Percentiles rank a stretch among this genome's conserved stretches.
Conservation (phyloP, 2,888 invertebrate species). For the Teleiodes luculella region DNA sequence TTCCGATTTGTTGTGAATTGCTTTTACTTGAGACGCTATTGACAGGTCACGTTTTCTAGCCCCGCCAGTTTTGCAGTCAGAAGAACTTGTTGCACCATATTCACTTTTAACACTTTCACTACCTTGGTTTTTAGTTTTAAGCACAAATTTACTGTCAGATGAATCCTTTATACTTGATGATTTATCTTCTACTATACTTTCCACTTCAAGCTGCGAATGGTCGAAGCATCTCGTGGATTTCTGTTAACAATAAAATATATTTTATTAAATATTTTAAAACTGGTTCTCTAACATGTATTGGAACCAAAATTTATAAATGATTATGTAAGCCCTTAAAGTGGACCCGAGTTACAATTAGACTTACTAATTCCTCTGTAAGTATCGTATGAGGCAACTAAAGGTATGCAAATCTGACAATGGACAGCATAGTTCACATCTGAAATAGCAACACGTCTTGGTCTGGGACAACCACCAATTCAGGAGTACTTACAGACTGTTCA, state of each 20-base stretch:
- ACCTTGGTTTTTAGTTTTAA: slow-evolving; percentile 29
- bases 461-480: too few relatives aligned
- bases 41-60: slow-evolving; percentile 62
- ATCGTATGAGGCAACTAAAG: too few relatives aligned
- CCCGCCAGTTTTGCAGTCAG: slow-evolving; percentile 49
- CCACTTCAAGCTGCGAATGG: slow-evolving; percentile 55
- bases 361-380: too few relatives aligned
- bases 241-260: slow-evolving; percentile 36
- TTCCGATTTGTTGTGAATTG: slow-evolving; percentile 68
- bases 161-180: slow-evolving; percentile 24
- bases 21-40: slow-evolving; percentile 63
- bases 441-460: too few relatives aligned
- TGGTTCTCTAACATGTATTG: too few relatives aligned
- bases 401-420: too few relatives aligned
- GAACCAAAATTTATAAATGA: too few relatives aligned
- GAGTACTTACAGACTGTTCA: too few relatives aligned
- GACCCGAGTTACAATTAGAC: too few relatives aligned
- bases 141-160: slow-evolving; percentile 28
- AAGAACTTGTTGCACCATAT: slow-evolving; percentile 17
- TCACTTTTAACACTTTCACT: slow-evolving; percentile 25
- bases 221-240: slow-evolving; percentile 69
- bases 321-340: too few relatives aligned
- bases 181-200: slow-evolving; percentile 27
- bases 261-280: not conserved
- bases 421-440: too few relatives aligned